Evolutionary conservation across 2,888 invertebrate genomes (phyloP).

Genomic region (Morinoia aosen): DNA sequence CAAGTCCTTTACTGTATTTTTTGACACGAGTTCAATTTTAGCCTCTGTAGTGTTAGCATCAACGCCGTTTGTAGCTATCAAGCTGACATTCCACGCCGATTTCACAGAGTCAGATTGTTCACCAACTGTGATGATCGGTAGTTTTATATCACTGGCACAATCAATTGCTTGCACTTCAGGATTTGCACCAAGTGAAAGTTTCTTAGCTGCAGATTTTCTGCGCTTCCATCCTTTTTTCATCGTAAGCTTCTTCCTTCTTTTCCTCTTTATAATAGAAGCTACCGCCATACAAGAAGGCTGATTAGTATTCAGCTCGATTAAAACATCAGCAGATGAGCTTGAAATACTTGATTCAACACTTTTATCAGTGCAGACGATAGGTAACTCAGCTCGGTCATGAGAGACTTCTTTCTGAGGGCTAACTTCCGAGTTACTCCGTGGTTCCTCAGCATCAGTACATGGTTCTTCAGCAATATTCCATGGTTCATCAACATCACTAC

Average conservation of each 20-base stretch:
- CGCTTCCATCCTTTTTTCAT: neutral
- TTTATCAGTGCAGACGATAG: neutral
- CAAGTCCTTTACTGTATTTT: neutral
- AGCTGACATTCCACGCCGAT: neutral
- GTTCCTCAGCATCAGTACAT: neutral
- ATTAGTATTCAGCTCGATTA: neutral
- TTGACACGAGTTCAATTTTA: neutral
- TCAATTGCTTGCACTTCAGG: neutral
- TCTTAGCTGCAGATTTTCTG: neutral
- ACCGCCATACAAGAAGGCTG: neutral
- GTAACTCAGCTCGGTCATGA: neutral
- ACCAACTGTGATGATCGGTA: neutral
- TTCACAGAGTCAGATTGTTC: neutral
- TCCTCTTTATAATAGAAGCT: neutral
- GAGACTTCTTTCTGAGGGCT: neutral
- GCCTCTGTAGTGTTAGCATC: neutral
- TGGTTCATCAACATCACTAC: too few relatives aligned
- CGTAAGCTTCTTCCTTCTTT: neutral
- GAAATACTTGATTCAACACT: neutral
- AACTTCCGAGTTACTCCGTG: neutral
- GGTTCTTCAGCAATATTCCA: neutral
- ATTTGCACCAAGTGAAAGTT: neutral
- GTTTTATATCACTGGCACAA: neutral
- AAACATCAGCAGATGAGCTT: neutral
- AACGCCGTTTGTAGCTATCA: neutral